phyloP scores from a whole-genome alignment of 2,888 invertebrate genomes.

The Oscheius onirici region DNA sequence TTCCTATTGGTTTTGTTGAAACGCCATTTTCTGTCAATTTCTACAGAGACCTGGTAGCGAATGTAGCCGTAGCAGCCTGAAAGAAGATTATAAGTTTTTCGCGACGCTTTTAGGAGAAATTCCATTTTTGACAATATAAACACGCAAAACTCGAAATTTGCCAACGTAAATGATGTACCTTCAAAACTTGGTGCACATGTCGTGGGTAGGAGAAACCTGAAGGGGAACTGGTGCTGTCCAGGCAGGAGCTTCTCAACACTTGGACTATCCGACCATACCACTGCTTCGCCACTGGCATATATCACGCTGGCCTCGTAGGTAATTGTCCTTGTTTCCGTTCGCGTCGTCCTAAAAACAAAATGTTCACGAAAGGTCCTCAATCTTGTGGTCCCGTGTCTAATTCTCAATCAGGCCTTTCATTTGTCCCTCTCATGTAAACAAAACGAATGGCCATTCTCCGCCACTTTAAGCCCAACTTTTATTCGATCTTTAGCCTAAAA shows the following conservation, averaged over 20 bases:
- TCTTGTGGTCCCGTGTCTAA: background rate
- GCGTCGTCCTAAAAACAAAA: constrained; percentile 18
- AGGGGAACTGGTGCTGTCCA: constrained; percentile 29
- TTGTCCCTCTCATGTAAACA: background rate
- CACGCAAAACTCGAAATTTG: too few relatives aligned
- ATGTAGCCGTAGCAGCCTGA: constrained; percentile 31
- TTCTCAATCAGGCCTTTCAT: background rate
- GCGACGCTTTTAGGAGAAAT: too few relatives aligned
- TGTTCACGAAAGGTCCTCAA: background rate
- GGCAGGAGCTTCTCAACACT: constrained; percentile 5
- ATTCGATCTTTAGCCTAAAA: background rate
- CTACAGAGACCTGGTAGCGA: constrained; percentile 21
- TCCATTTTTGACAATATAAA: too few relatives aligned
- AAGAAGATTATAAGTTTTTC: too few relatives aligned
- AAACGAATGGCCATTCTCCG: background rate
- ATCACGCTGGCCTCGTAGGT: constrained; percentile 24
- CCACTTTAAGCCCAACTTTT: background rate
- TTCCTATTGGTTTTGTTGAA: constrained; percentile 29
- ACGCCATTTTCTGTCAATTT: constrained; percentile 32
- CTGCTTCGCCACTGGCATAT: constrained; percentile 21
- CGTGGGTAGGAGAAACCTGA: constrained; percentile 20
- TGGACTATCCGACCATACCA: constrained; percentile 25
- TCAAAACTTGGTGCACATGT: constrained; percentile 34
- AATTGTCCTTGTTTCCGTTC: constrained; percentile 10
- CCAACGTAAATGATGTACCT: background rate